Base-by-base conservation (phyloP, 2,888 invertebrate species). In the Ariolimax columbianus region DNA sequence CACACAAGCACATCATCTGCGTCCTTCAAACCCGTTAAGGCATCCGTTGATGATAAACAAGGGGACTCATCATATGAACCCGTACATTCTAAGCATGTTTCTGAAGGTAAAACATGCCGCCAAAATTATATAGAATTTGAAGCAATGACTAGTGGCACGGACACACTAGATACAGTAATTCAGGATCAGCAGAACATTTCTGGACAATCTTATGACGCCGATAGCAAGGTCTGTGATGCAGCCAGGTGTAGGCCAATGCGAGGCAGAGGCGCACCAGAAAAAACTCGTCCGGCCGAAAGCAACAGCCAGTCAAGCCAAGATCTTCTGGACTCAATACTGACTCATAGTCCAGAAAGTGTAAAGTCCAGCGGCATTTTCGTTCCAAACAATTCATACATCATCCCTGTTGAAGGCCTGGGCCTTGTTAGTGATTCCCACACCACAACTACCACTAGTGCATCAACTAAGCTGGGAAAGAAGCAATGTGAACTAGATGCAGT, bases 341-440 rank as follows among this genome's bases (percentile, higher is more conserved):
- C 91, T 30, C 91, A 91, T 87, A 91, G 91, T 86, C 91, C 92
- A 23, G 88, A 90, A 86, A 92, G 91, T 87, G 90, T 90, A 0
- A 89, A 91, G 72, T 91, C 92, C 87, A 91, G 91, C 87, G 92
- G 91, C 59, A 89, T 92, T 2, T 90, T 90, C 59, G 91, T 91
- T 55, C 91, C 91, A 0, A 89, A 89, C 86, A 92, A 92, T 88
- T 91, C 91, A 19, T 89, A 89, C 40, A 83, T 55, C n/a, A 83
- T 84, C 9, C 83, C 86, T 17, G 63, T 43, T 38, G 83, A 85
- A 68, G 83, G 80, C 38, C 84, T 83, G 14, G 86, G 87, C 38
- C 87, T 87, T 30, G 84, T 81, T 78, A 78, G 79, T 68, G 86
- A 80, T 23, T 86, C 86, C 77, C 77, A 81, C 26, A 88, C 84